Evolutionary conservation across 1,140 invertebrate species (phyloP), one percentile per base, ranked within the genome.

Genomic region (Zaprionus ghesquierei): DNA sequence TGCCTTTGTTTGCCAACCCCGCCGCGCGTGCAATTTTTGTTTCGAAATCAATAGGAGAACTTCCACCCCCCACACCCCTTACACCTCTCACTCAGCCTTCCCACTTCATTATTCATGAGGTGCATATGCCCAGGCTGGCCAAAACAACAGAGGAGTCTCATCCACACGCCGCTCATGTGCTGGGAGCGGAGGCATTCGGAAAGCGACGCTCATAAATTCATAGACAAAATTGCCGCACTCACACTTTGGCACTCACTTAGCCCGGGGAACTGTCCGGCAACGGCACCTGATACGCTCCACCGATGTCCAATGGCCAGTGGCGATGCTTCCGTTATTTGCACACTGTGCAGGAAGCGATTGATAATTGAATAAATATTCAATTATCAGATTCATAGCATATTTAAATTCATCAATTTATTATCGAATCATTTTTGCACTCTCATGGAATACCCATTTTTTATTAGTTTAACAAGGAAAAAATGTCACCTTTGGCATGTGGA

Each of bases 31-130:
- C 18, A 38, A 66, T 72, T 68, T 69, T 74, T 58, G 66, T 77
- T 80, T 70, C 69, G 69, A 70, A 86, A 85, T 89, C 80, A 89
- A 89, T 89, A 77, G 79, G 12, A 50, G 68, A 81, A 85, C 81
- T 75, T 66, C 81, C 89, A 69, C 73, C 70, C 69, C 71, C 50
- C 13, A 12, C 33, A 2, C 13, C 5, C 35, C 29, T 12, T 31
- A 31, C 29, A 15, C 13, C n/a, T 5, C 35, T 15, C n/a, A 15
- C 35, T n/a, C n/a, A 8, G n/a, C 6, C 13, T 13, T 8, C 35
- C 15, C 69, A 61, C 72, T 80, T 77, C 80, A 85, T 85, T 87
- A 86, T 86, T 86, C 85, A 85, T 85, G 70, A 41, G 35, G 2
- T 68, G 69, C 74, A 75, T 75, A 75, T 75, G 73, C 44, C 61